Base-by-base conservation (phyloP, 1,140 invertebrate species). In the Brachionus plicatilis region DNA sequence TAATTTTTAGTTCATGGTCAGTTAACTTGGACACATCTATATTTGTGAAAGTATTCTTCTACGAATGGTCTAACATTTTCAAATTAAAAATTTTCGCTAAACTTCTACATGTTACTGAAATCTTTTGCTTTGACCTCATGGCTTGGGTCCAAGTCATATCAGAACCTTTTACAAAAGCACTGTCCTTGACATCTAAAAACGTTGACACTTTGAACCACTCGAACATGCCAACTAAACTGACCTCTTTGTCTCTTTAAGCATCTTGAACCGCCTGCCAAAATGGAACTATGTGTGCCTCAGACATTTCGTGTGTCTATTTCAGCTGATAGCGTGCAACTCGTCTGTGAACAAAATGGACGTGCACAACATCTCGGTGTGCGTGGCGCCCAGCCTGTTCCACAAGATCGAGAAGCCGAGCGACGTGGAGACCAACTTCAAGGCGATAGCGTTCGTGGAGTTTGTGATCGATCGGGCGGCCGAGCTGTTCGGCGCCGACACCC, bases 361-460 rank as follows among this genome's bases (percentile, higher is more conserved):
- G 9, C 79, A 82, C 33, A 82, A 82, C 43, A 82, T 82, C 4
- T 82, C 79, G 3, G 79, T 82, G 24, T 82, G 79, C 20, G 79
- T 82, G n/a, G 79, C 79, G 5, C 79, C 79, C 8, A 82, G 79
- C 24, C 12, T 82, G 12, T 82, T 82, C 53, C 79, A 82, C 33
- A 82, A 82, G 33, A 29, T 82, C 2, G 79, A 82, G n/a, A 27
- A 41, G 43, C 79, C 79, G 2, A 82, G 41, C 37, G 79, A 82
- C n/a, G 79, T 82, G 3, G 79, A 82, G 17, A 65, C 79, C 29
- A 82, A 56, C 27, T 82, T 82, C 33, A 60, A 82, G 43, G 2
- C 79, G 24, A 82, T 82, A 3, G 79, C 79, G 0, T 82, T 82
- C 37, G 79, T 82, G 12, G 65, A 82, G 53, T 82, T n/a, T 7